Conservation (phyloP, 2,797 vertebrate genomes). For the Pelobates cultripes region DNA sequence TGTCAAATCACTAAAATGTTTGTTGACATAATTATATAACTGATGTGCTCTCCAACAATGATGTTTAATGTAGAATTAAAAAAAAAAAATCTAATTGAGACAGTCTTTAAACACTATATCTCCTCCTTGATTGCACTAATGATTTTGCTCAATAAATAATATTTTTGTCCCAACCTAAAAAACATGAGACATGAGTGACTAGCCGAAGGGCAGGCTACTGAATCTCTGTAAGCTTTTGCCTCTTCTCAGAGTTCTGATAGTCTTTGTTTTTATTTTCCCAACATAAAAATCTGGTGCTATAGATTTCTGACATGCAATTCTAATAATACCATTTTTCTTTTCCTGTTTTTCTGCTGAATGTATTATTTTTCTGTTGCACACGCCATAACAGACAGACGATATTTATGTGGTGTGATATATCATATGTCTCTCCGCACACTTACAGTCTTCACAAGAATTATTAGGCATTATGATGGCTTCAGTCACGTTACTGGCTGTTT, state of each 20-base stretch:
- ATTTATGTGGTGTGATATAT: slow-evolving; percentile 1
- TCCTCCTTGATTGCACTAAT: background rate
- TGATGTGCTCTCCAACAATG: background rate
- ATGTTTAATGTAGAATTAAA: no score
- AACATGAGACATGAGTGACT: no score
- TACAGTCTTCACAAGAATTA: slow-evolving; percentile 15
- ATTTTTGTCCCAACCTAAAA: background rate
- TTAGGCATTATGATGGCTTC: background rate
- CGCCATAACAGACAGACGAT: slow-evolving; percentile 29
- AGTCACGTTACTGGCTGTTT: background rate
- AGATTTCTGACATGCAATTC: background rate
- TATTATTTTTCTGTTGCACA: background rate
- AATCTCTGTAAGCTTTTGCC: no score
- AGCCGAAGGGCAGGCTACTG: no score
- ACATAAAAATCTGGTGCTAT: background rate
- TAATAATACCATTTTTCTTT: background rate
- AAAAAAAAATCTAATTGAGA: background rate
- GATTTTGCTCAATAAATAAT: background rate
- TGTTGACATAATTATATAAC: no score
- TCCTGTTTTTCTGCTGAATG: background rate
- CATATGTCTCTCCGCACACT: slow-evolving; percentile 12
- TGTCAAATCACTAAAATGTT: no score
- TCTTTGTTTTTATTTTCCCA: background rate
- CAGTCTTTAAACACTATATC: background rate
- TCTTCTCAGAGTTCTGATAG: no score